Base-by-base conservation (phyloP, 2,888 invertebrate genomes). In the Sepiola atlantica region DNA sequence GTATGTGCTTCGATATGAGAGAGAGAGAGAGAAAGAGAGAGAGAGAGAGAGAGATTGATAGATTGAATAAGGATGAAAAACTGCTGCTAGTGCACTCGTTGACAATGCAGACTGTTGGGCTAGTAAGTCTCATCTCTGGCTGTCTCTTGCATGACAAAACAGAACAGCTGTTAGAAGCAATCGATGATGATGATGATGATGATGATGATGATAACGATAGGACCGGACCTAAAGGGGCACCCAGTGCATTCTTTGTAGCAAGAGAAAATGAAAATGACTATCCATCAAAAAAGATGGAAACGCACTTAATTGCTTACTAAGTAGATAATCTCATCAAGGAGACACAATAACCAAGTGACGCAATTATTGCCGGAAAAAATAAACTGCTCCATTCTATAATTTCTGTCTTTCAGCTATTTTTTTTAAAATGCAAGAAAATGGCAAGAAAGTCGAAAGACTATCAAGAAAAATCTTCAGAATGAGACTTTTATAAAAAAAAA, bases 91-190 rank as follows among this genome's bases (percentile, higher is more conserved):
- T 77, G 77, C 77, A 77, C 77, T 2, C 77, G n/a, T 4, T 77
- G 77, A 77, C 77, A n/a, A n/a, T n/a, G 16, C 77, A 77, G n/a
- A 77, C 77, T 77, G n/a, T 32, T 77, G n/a, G 77, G 77, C 77
- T n/a, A 77, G n/a, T 32, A 77, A 77, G 32, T n/a, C 77, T n/a
- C n/a, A 77, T 77, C 77, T n/a, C 0, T 77, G 77, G n/a, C 77
- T 77, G n/a, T 24, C n/a, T 77, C 77, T n/a, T 77, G 77, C 77
- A 77, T 77, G 77, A 77, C 77, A 28, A 77, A 77, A 77, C n/a
- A 77, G 77, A 77, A n/a, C 77, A 77, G 77, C 77, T 77, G 77
- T n/a, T 77, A 77, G 77, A 77, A 77, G 77, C 32, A 77, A 77
- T 32, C 4, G 14, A 77, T 45, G 2, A 45, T 45, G 45, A n/a